Evolutionary conservation across 2,113 vertebrate genomes (phyloP).

Genomic region (Eudyptes chrysolophus): DNA sequence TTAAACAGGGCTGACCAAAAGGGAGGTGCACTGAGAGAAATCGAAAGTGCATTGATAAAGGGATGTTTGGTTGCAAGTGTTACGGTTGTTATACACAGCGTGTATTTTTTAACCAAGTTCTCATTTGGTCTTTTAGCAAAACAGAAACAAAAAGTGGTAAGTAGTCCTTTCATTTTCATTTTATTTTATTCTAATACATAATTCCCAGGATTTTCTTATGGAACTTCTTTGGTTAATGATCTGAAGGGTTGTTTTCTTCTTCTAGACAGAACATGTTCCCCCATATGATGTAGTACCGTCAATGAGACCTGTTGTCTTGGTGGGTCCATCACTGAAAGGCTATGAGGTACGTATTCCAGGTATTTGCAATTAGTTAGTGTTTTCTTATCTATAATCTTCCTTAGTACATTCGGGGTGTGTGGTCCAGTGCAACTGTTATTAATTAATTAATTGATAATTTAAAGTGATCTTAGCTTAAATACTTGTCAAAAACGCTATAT

Average conservation of each 20-base stretch:
- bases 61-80: background rate
- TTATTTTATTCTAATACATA: background rate
- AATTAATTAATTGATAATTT: background rate
- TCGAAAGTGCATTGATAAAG: background rate
- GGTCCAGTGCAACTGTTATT: background rate
- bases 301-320: constrained; percentile 96
- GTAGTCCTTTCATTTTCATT: constrained; percentile 59
- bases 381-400: background rate
- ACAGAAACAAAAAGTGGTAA: constrained; percentile 99
- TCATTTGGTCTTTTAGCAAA: constrained; percentile 87
- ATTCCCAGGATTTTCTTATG: background rate
- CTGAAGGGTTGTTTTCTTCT: constrained; percentile 9
- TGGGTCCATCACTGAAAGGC: constrained; percentile 96
- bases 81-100: background rate
- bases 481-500: background rate
- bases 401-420: background rate
- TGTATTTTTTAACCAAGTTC: constrained; percentile 68
- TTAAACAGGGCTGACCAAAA: background rate
- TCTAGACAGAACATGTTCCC: constrained; percentile 92
- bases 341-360: constrained; percentile 85
- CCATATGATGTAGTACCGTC: constrained; percentile 98
- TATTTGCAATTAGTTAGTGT: background rate
- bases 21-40: background rate
- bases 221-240: background rate
- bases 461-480: background rate